These are phyloP conservation scores for Myxocyprinus asiaticus DNA, from an alignment of 2,113 vertebrate genomes.

Conservation along the genomic window DNA sequence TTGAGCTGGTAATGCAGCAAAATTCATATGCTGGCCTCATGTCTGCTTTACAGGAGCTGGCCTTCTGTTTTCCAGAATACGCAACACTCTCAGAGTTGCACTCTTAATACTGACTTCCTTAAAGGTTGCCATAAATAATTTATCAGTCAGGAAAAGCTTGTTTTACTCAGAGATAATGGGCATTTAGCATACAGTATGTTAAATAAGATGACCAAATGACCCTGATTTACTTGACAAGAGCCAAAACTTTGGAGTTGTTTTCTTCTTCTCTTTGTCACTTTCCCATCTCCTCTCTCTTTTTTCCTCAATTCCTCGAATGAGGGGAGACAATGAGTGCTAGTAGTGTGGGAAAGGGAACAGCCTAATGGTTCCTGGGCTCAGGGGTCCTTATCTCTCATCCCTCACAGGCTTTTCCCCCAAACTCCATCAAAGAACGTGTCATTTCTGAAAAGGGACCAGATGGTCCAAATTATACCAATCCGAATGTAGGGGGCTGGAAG, in stretches of 20 bases:
- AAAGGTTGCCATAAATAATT: too few relatives aligned
- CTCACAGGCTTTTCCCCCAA: conserved; percentile 44
- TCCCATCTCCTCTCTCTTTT: conserved; percentile 5
- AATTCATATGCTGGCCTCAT: too few relatives aligned
- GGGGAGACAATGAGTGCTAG: conserved; percentile 21
- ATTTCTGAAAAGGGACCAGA: conserved; percentile 63
- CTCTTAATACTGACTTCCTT: too few relatives aligned
- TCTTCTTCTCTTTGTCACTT: conserved; percentile 22
- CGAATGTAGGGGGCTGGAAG: conserved; percentile 25
- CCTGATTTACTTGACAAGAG: conserved; percentile 26
- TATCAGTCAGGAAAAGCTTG: too few relatives aligned
- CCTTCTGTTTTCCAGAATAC: too few relatives aligned
- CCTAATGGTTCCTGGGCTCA: conserved; percentile 38
- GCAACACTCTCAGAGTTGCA: too few relatives aligned
- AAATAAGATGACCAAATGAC: not conserved
- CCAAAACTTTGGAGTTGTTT: conserved; percentile 17
- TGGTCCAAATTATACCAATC: conserved; percentile 70
- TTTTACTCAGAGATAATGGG: too few relatives aligned
- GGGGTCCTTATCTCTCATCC: conserved; percentile 29
- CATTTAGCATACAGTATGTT: too few relatives aligned
- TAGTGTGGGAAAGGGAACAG: conserved; percentile 64
- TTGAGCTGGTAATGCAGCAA: too few relatives aligned
- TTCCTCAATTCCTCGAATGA: conserved; percentile 19
- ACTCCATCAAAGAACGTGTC: conserved; percentile 59
- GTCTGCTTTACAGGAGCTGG: too few relatives aligned